Conservation (phyloP, 2,113 vertebrate genomes). For the Muntiacus reevesi region DNA sequence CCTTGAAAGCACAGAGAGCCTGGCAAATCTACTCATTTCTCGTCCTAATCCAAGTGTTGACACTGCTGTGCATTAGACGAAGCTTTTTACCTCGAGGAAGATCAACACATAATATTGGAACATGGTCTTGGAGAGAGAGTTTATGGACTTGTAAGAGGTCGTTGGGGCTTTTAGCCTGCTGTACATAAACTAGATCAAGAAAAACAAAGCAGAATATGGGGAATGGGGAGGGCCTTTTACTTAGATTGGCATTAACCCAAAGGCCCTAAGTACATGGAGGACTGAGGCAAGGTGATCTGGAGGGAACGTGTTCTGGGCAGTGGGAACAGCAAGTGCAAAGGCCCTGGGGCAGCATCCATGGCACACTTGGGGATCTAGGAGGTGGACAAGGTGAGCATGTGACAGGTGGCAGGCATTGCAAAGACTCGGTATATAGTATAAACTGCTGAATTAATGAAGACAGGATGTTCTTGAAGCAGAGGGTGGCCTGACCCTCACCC, state of each 20-base stretch:
- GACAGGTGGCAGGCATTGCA: background rate
- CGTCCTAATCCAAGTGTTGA: background rate
- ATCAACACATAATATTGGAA: conserved; percentile 35
- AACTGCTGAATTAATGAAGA: background rate
- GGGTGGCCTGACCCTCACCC: background rate
- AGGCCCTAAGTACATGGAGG: background rate
- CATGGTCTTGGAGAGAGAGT: background rate
- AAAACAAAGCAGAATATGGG: background rate
- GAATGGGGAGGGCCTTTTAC: background rate
- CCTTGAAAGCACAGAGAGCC: background rate
- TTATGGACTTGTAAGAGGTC: background rate
- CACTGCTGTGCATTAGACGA: background rate
- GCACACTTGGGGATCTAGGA: background rate
- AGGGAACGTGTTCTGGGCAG: background rate
- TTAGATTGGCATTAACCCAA: background rate
- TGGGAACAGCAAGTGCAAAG: background rate
- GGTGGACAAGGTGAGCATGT: background rate
- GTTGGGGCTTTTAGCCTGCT: background rate
- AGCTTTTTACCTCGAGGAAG: background rate
- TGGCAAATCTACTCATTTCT: background rate
- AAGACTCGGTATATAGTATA: background rate
- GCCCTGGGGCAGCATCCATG: background rate
- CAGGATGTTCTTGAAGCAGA: background rate
- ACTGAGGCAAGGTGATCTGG: background rate
- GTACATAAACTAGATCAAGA: background rate